Conservation (phyloP, 2,113 vertebrate species). For the Tachuris rubrigastra region DNA sequence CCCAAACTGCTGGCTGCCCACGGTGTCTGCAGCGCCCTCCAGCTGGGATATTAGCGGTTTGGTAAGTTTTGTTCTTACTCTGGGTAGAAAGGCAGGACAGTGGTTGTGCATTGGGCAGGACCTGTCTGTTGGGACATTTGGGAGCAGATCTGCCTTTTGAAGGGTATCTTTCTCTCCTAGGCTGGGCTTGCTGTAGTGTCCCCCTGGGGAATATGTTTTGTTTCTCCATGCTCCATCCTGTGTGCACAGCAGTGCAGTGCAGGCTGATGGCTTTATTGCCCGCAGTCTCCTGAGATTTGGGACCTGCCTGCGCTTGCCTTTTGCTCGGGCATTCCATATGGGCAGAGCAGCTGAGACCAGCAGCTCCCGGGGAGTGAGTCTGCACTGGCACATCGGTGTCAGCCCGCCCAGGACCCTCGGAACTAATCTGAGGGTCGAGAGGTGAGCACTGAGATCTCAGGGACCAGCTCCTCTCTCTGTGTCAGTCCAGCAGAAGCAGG, state of each 20-base stretch:
- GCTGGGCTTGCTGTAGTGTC: neutral
- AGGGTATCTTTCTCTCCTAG: neutral
- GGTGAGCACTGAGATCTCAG: neutral
- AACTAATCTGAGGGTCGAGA: neutral
- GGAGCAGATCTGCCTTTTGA: neutral
- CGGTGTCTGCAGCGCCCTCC: neutral
- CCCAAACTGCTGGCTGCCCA: neutral
- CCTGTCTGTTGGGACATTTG: neutral
- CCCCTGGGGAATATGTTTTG: neutral
- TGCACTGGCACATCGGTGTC: rapidly evolving
- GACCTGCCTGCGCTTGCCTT: neutral
- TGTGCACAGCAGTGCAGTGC: neutral
- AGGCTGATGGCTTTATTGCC: neutral
- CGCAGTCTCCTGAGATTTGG: neutral
- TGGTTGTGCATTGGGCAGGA: neutral
- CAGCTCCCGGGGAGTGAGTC: neutral
- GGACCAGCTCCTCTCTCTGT: neutral
- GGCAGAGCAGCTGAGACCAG: neutral
- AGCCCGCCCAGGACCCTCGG: neutral
- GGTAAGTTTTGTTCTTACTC: neutral
- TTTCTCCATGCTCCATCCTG: neutral
- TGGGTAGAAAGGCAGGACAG: neutral
- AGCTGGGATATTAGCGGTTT: neutral
- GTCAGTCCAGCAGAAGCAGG: neutral
- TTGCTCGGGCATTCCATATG: neutral